Base-by-base conservation (phyloP, 35 echinoderm and acorn worm genomes). In the Eucidaris tribuloides region DNA sequence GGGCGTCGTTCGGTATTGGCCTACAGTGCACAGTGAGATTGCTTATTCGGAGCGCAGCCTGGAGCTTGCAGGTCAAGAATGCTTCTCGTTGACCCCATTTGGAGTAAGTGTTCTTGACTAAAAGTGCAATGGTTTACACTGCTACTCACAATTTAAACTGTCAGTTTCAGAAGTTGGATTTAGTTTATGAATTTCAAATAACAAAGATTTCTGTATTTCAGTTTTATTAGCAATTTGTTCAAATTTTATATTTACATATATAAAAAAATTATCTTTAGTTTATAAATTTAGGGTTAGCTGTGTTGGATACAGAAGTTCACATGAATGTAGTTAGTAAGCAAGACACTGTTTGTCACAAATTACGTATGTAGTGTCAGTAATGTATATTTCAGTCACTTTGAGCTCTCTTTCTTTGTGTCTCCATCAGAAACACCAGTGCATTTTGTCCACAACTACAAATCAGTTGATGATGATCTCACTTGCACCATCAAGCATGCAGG, bases 1-100 rank as follows among this genome's bases (percentile, higher is more conserved):
- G 50, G 96, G 96, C 2, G 83, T 99, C 31, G 87, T 99, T 61
- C 81, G 96, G 61, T 93, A 89, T 76, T 99, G 96, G 96, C 91
- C 86, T 5, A 93, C 63, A 57, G 74, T 91, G 11, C 81, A 88
- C 79, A 93, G 89, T 60, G 96, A 93, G 34, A 79, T 83, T 3
- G 91, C 91, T 38, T 99, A 94, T 48, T 81, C 84, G 56, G 96
- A 99, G 61, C 79, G 83, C 44, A 84, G 90, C 33, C 62, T 87
- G 35, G 96, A 99, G 25, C 68, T 99, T n/a, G 83, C 78, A 19
- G 96, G 96, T 13, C 86, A 99, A 68, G 96, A 99, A 63, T 93
- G 91, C 54, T 99, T 99, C 86, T 83, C 90, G 14, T 83, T 99
- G 22, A 99, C 96, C 23, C 45, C 89, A 42, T 64, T 94, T 62